Evolutionary conservation across 2,113 vertebrate genomes (phyloP), one percentile per base, ranked within the genome.

Genomic region (Misgurnus mizolepis): DNA sequence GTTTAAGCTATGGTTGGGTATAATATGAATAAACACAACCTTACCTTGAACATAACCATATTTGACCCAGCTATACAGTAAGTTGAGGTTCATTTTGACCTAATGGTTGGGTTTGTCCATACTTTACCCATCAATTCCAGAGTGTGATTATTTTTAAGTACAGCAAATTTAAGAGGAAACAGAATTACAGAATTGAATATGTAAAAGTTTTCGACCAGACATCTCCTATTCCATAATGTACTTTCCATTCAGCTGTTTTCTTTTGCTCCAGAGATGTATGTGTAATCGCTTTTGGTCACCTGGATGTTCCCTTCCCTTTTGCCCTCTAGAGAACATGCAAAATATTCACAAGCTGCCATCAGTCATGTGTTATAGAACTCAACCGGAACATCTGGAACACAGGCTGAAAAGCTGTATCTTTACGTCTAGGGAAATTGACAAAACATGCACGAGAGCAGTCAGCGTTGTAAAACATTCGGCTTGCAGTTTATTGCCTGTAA

Each of bases 161-260:
- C 17, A n/a, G 17, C 1, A 56, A 56, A n/a, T 56, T 0, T 56
- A 56, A 8, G 45, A 6, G 17, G 7, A 56, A n/a, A 56, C 27
- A 34, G 27, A 34, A 34, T 34, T 34, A 56, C 15, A 18, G 1
- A 56, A n/a, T 41, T 43, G 2, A 55, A 6, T 60, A 43, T 61
- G 66, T 69, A 9, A 39, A 69, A 68, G 66, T 27, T 43, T 71
- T 85, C 49, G 70, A 60, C 60, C 80, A 82, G 70, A 80, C 40
- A 27, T 56, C 6, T 49, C 49, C 50, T 49, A 75, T 81, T 64
- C 75, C 65, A 58, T 80, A 83, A 81, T 83, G 75, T 56, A 11
- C 79, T 83, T 80, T 81, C 66, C 79, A 76, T 76, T 58, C 67
- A 56, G 41, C 50, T 60, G 41, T 65, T 55, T 79, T 45, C 45